These are phyloP conservation scores for Homarus gammarus DNA, from an alignment of 2,888 invertebrate genomes.

Conservation along the genomic window DNA sequence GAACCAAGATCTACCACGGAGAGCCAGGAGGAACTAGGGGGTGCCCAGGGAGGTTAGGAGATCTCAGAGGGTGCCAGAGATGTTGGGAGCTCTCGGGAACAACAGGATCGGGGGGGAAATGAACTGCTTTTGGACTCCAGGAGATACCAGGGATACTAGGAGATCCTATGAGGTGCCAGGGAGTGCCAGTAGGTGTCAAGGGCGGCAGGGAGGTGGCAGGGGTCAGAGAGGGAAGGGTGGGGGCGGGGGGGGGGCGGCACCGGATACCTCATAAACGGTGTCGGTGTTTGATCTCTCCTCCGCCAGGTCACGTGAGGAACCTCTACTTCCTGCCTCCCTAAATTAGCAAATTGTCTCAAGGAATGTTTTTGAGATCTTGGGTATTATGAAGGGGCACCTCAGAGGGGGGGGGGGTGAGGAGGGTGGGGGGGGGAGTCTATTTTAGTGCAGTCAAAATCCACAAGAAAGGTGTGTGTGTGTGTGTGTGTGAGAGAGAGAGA, in stretches of 20 bases:
- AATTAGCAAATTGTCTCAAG: conserved; percentile 1
- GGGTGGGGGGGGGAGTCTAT: too few species aligned
- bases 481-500: too few species aligned
- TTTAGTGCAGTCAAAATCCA: too few species aligned
- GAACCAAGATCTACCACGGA: not conserved
- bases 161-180: not conserved
- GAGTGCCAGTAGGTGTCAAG: not conserved
- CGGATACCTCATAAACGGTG: not conserved
- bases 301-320: not conserved
- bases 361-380: not conserved
- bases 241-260: not conserved
- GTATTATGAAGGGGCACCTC: not conserved
- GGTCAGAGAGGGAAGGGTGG: not conserved
- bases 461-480: too few species aligned
- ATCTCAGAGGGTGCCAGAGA: not conserved
- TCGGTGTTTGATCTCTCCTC: conserved; percentile 12
- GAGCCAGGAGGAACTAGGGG: not conserved
- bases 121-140: too few species aligned
- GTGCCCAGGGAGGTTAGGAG: not conserved
- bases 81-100: not conserved
- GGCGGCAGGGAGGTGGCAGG: too few species aligned
- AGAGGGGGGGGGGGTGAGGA: too few species aligned
- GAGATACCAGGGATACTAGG: not conserved
- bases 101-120: not conserved
- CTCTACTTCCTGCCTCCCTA: not conserved